Evolutionary conservation across 2,888 invertebrate genomes (phyloP).

Genomic region (Biston stratarius): DNA sequence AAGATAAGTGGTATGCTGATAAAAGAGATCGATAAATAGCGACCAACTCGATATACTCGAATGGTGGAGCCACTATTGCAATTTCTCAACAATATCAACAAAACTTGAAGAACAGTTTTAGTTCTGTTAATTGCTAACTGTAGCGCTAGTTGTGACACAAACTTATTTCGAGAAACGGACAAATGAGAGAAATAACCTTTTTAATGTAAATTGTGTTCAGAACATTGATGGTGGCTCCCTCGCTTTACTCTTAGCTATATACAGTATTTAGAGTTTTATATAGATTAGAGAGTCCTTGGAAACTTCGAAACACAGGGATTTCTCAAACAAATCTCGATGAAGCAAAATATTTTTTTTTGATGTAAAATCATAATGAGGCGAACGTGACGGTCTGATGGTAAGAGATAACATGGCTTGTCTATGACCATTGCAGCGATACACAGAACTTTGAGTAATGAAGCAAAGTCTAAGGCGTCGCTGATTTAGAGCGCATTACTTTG

Average conservation of each 20-base stretch:
- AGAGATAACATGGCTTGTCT: too few species aligned
- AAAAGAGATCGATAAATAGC: slow-evolving; percentile 10
- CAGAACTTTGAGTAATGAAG: too few species aligned
- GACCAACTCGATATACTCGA: background rate
- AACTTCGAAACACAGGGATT: background rate
- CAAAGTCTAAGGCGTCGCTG: too few species aligned
- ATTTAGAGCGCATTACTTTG: too few species aligned
- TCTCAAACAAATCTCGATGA: background rate
- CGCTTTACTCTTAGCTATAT: background rate
- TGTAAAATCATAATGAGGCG: too few species aligned
- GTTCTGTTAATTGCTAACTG: background rate
- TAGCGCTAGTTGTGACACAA: background rate
- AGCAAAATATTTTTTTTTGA: too few species aligned
- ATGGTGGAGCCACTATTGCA: background rate
- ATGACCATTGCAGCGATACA: too few species aligned
- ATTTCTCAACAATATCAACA: background rate
- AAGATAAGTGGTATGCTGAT: slow-evolving; percentile 23
- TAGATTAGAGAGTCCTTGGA: background rate
- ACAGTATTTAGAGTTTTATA: background rate
- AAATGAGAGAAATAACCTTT: background rate
- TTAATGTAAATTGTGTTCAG: background rate
- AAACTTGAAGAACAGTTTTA: background rate
- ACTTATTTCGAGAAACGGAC: background rate
- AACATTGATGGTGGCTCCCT: background rate
- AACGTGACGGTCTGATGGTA: too few species aligned